Conservation (phyloP, 2,113 vertebrate genomes). For the Triplophysa dalaica region DNA sequence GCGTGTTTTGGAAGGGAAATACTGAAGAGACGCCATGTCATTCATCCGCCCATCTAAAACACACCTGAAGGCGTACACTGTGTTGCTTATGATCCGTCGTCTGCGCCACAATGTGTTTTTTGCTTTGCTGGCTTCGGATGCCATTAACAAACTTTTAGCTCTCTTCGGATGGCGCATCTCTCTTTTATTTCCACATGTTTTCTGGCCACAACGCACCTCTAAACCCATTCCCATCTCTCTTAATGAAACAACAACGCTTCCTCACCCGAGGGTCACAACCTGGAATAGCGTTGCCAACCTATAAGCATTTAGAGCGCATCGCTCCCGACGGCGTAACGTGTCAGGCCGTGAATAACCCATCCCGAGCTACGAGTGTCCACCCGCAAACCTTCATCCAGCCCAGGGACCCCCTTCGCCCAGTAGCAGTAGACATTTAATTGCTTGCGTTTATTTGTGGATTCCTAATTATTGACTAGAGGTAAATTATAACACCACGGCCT, state of each 20-base stretch:
- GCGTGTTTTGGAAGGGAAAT: conserved; percentile 51
- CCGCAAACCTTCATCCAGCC: conserved; percentile 79
- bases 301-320: conserved; percentile 63
- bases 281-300: conserved; percentile 40
- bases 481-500: conserved; percentile 93
- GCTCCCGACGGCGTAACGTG: conserved; percentile 29
- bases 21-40: conserved; percentile 26
- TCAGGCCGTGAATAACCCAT: conserved; percentile 79
- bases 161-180: conserved; percentile 13
- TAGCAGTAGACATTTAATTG: conserved; percentile 98
- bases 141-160: conserved; percentile 30
- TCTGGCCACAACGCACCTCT: conserved; percentile 26
- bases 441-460: conserved; percentile 97
- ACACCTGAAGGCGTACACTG: conserved; percentile 15
- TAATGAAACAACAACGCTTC: conserved; percentile 49
- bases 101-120: conserved; percentile 26
- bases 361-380: conserved; percentile 84
- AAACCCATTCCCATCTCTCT: conserved; percentile 40
- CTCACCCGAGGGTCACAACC: conserved; percentile 46
- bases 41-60: conserved; percentile 38
- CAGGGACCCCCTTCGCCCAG: conserved; percentile 78
- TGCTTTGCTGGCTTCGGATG: conserved; percentile 17
- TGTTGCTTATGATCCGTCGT: conserved; percentile 31
- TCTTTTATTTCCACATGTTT: conserved; percentile 32
- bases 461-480: conserved; percentile 99